phyloP scores from a whole-genome alignment of 2,888 invertebrate genomes.

The Apamea anceps region DNA sequence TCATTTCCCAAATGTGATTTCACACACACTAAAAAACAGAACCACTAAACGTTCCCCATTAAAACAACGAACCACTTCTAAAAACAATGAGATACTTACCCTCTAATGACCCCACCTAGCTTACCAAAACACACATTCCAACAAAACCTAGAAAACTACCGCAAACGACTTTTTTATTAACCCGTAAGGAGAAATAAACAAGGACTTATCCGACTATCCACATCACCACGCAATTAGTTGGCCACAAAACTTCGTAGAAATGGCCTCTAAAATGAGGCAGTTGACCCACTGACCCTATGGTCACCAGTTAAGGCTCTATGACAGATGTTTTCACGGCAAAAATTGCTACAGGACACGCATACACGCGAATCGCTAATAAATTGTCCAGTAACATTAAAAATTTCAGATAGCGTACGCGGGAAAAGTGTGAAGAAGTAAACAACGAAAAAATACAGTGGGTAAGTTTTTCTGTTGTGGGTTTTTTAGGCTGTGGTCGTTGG shows the following conservation, averaged over 20 bases:
- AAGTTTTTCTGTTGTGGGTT: slow-evolving; percentile 8
- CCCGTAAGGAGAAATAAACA: slow-evolving; percentile 69
- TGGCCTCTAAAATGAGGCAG: slow-evolving; percentile 71
- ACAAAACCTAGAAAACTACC: slow-evolving; percentile 54
- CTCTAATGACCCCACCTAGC: slow-evolving; percentile 44
- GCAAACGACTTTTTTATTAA: slow-evolving; percentile 64
- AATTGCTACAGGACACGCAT: slow-evolving; percentile 78
- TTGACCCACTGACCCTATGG: slow-evolving; percentile 83
- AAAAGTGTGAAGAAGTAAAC: neutral
- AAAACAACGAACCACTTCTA: slow-evolving; percentile 24
- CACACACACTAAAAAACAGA: neutral
- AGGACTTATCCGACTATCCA: slow-evolving; percentile 68
- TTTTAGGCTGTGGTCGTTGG: slow-evolving; percentile 48
- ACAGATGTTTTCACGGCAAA: slow-evolving; percentile 84
- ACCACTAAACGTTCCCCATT: slow-evolving; percentile 1
- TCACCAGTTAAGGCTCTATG: slow-evolving; percentile 75
- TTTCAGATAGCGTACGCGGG: slow-evolving; percentile 42
- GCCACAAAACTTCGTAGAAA: slow-evolving; percentile 67
- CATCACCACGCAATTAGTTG: slow-evolving; percentile 72
- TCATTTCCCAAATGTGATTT: neutral
- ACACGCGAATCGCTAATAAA: slow-evolving; percentile 78
- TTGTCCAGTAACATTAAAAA: slow-evolving; percentile 71
- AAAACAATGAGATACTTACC: slow-evolving; percentile 30
- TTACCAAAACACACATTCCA: slow-evolving; percentile 1
- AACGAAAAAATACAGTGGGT: slow-evolving; percentile 27